These are phyloP conservation scores for Heloderma charlesbogerti DNA, from an alignment of 2,113 vertebrate species.

Conservation along the genomic window DNA sequence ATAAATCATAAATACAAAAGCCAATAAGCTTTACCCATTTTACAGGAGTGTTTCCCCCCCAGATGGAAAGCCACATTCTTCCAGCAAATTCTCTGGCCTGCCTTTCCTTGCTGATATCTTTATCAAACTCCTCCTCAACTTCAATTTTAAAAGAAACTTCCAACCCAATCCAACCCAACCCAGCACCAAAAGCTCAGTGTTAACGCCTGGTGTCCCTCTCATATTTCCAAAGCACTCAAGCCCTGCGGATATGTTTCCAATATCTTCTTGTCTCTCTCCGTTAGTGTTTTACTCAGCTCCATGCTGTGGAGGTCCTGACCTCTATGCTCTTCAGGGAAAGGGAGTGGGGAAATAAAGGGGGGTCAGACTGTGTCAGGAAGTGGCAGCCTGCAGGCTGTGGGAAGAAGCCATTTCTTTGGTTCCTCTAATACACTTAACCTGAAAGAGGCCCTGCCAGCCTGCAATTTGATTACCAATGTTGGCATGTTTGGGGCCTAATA, in stretches of 20 bases:
- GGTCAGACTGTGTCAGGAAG: conserved; percentile 77
- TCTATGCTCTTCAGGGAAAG: conserved; percentile 82
- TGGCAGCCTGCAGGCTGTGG: conserved; percentile 68
- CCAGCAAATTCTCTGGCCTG: not conserved
- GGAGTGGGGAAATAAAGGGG: conserved; percentile 60
- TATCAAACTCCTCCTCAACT: conserved; percentile 75
- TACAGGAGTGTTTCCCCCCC: not conserved
- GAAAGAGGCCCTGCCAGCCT: conserved; percentile 70
- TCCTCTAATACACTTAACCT: conserved; percentile 82
- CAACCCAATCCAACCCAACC: conserved; percentile 12
- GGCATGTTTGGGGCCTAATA: conserved; percentile 76
- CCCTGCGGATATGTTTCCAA: conserved; percentile 94
- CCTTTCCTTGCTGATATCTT: conserved; percentile 64
- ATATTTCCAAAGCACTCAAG: conserved; percentile 77
- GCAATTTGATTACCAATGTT: conserved; percentile 78
- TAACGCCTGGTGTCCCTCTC: conserved; percentile 78
- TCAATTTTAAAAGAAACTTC: not conserved
- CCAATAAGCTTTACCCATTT: not conserved
- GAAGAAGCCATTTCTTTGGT: conserved; percentile 56
- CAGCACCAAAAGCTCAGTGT: conserved; percentile 76
- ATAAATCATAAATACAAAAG: too few relatives aligned
- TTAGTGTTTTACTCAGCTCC: conserved; percentile 86
- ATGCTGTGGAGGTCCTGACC: conserved; percentile 89
- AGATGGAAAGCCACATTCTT: not conserved
- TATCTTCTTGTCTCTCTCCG: conserved; percentile 88